A percentile compares a stretch with the other conserved stretches of the same genome.
phyloP scores from a whole-genome alignment of 2,797 vertebrate genomes.

The Odontamblyopus rebecca region DNA sequence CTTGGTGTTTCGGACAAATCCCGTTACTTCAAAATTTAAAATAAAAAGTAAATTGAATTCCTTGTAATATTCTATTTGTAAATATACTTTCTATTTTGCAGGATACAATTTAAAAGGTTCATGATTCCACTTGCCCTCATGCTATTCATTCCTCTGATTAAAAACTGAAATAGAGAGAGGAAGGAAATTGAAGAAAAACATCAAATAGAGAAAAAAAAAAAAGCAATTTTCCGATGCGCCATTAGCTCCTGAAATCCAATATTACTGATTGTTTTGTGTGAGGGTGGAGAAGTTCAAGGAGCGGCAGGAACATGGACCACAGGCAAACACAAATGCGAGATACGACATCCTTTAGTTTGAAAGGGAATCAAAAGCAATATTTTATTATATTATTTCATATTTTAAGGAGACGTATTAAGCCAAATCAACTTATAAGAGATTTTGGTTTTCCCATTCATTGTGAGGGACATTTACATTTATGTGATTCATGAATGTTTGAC shows the following conservation, averaged over 20 bases:
- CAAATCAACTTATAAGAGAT: too few relatives aligned
- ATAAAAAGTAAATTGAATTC: background rate
- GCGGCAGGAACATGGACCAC: background rate
- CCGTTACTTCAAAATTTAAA: too few relatives aligned
- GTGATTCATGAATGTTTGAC: too few relatives aligned
- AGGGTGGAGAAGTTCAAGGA: slow-evolving; percentile 51
- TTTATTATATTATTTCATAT: background rate
- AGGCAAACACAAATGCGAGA: background rate
- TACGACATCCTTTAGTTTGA: background rate
- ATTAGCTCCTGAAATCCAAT: slow-evolving; percentile 62
- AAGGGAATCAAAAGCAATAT: background rate
- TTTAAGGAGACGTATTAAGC: too few relatives aligned
- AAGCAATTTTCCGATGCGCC: slow-evolving; percentile 47
- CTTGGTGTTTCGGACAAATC: too few relatives aligned
- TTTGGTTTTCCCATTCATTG: too few relatives aligned
- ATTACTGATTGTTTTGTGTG: slow-evolving; percentile 41
- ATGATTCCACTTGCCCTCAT: background rate
- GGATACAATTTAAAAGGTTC: background rate
- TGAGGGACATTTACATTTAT: too few relatives aligned
- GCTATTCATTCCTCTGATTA: slow-evolving; percentile 11
- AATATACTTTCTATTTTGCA: background rate
- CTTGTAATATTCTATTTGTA: background rate
- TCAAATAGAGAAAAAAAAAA: slow-evolving; percentile 22
- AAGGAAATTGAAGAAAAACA: slow-evolving; percentile 34
- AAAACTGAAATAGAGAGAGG: slow-evolving; percentile 12